These are phyloP conservation scores for Watersipora subatra DNA, from an alignment of 1,140 invertebrate genomes.

Conservation along the genomic window DNA sequence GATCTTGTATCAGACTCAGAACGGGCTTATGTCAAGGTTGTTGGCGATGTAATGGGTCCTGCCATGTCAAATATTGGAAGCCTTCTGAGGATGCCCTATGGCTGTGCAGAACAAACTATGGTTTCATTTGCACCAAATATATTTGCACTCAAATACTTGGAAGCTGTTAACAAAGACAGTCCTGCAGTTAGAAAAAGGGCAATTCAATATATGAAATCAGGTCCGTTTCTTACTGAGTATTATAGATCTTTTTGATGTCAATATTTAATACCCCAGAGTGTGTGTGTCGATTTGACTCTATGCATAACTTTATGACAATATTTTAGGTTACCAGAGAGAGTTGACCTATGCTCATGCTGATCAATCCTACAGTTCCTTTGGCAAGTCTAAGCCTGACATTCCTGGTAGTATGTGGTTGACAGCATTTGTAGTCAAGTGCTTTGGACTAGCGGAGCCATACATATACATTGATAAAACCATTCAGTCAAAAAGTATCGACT, in stretches of 20 bases:
- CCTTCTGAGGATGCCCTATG: conserved; percentile 66
- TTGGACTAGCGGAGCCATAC: conserved; percentile 65
- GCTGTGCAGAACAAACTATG: conserved; percentile 92
- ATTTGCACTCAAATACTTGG: conserved; percentile 68
- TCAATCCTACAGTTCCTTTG: conserved; percentile 90
- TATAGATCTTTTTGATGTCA: neutral
- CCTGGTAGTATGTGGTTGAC: conserved; percentile 91
- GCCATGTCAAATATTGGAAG: conserved; percentile 40
- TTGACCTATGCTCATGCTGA: conserved; percentile 75
- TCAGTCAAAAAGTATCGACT: conserved; percentile 57
- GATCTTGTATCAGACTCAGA: conserved; percentile 21
- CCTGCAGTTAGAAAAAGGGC: conserved; percentile 58
- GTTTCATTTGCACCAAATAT: conserved; percentile 80
- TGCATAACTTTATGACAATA: neutral
- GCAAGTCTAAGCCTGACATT: conserved; percentile 47
- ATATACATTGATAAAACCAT: conserved; percentile 62
- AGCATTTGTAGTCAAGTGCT: conserved; percentile 76
- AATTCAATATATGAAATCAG: conserved; percentile 59
- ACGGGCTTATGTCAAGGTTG: conserved; percentile 20
- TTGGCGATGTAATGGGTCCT: conserved; percentile 38
- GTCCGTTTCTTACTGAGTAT: conserved; percentile 29
- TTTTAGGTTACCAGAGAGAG: conserved; percentile 70
- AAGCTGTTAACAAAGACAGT: conserved; percentile 45
- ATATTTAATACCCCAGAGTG: neutral
- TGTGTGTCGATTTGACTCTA: neutral